Conservation (phyloP, 2,888 invertebrate species). For the Mactromeris polynyma region DNA sequence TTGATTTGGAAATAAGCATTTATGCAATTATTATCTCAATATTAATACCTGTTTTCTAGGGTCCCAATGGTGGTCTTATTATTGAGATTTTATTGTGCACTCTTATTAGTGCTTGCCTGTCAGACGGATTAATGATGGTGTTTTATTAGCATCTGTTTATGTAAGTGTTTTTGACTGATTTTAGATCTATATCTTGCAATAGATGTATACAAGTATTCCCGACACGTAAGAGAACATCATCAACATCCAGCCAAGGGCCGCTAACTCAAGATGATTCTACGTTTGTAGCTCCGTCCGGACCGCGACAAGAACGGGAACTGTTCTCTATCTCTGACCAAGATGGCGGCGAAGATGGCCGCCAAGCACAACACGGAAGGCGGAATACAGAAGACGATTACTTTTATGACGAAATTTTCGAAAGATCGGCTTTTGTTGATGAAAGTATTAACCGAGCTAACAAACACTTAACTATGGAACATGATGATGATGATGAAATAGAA, state of each 20-base stretch:
- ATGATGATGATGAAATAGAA: conserved; percentile 35
- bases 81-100: too few species aligned
- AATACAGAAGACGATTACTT: conserved; percentile 69
- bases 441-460: conserved; percentile 64
- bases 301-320: conserved; percentile 61
- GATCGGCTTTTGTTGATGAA: conserved; percentile 73
- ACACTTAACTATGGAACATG: conserved; percentile 56
- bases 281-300: conserved; percentile 35
- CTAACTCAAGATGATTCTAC: conserved; percentile 51
- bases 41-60: too few species aligned
- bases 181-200: conserved; percentile 10
- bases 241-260: conserved; percentile 53
- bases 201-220: neutral
- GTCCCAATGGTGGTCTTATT: too few species aligned
- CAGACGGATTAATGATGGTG: too few species aligned
- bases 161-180: neutral
- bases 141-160: too few species aligned
- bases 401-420: conserved; percentile 74
- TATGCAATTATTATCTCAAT: too few species aligned
- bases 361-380: neutral
- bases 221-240: conserved; percentile 28
- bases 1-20: too few species aligned
- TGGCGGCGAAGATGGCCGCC: conserved; percentile 64
- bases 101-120: too few species aligned
- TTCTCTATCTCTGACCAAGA: conserved; percentile 72